These are phyloP conservation scores for Chrysolina americana DNA, from an alignment of 2,888 invertebrate genomes.

Conservation along the genomic window DNA sequence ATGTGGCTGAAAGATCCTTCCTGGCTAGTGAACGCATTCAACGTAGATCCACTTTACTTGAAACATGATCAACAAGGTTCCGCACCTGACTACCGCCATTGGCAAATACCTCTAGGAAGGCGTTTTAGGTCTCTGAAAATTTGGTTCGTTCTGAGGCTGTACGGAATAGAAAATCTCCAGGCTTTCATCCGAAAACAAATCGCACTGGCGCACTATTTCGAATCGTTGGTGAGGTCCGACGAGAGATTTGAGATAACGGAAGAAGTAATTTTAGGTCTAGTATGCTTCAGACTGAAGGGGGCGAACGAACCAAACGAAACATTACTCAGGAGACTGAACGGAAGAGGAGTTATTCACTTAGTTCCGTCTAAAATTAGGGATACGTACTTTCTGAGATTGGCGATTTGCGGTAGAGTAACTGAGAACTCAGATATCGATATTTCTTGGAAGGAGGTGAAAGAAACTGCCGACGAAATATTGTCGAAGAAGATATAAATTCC, in stretches of 20 bases:
- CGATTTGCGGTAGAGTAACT: constrained; percentile 89
- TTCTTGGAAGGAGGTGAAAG: constrained; percentile 90
- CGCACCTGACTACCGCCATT: constrained; percentile 84
- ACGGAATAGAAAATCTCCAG: constrained; percentile 91
- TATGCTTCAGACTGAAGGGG: constrained; percentile 95
- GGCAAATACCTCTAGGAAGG: constrained; percentile 91
- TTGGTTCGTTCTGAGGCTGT: constrained; percentile 94
- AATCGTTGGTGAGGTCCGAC: constrained; percentile 81
- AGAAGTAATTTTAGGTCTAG: constrained; percentile 94
- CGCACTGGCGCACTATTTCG: constrained; percentile 89
- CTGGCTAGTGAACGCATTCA: constrained; percentile 94
- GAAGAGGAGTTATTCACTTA: constrained; percentile 91
- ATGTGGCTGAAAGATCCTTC: constrained; percentile 96
- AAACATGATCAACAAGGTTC: constrained; percentile 94
- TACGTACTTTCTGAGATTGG: constrained; percentile 89
- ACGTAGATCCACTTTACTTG: constrained; percentile 96
- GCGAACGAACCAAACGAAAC: constrained; percentile 87
- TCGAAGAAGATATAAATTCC: constrained; percentile 49
- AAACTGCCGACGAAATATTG: constrained; percentile 80
- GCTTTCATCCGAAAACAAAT: constrained; percentile 89
- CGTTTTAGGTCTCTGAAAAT: constrained; percentile 92
- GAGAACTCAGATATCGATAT: constrained; percentile 85
- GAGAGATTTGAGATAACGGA: constrained; percentile 90
- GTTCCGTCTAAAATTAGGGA: constrained; percentile 92
- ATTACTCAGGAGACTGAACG: constrained; percentile 88